Evolutionary conservation across 2,888 invertebrate genomes (phyloP), one percentile per base, ranked within the genome.

Genomic region (Brachyopa scutellaris): DNA sequence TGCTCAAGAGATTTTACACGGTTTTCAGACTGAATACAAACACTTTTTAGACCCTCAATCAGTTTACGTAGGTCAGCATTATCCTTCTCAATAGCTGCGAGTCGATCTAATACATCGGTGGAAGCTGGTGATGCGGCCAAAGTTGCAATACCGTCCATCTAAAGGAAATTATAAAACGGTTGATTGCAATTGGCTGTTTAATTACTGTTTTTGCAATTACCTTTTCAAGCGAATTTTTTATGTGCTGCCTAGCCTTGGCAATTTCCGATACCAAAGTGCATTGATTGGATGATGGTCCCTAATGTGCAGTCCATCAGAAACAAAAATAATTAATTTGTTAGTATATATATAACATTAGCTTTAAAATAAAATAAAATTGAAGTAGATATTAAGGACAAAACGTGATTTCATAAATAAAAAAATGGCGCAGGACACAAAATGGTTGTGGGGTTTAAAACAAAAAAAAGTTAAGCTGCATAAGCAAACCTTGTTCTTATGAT

Each of bases 231-330:
- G 93, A 93, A 88, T 93, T 93, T 92, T 94, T 95, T 92, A 96
- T 95, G 91, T 95, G 95, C 91, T 95, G 95, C 89, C 96, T 94
- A 90, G 95, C 95, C 92, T 95, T 96, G 89, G 95, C 96, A 89
- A 96, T 95, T 93, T 96, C 96, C 90, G 93, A 94, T 88, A 95
- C 95, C 91, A 96, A 93, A 87, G 94, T 93, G 88, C 93, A 93
- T 83, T 86, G 87, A 82, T 86, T 88, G 26, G 86, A 74, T 62
- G 83, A 83, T 5, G 85, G 38, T 1, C 79, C 85, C 83, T 82
- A 53, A 6, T 31, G 31, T 45, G 11, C 11, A 45, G 33, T 11
- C 2, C 0, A 45, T 15, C 4, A 7, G 0, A 45, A 45, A 49
- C 5, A 15, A 17, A 42, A 42, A n/a, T 5, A 26, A 26, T 26